Evolutionary conservation across 1,140 invertebrate species (phyloP), one percentile per base, ranked within the genome.

Genomic region (Drosophila serrata): DNA sequence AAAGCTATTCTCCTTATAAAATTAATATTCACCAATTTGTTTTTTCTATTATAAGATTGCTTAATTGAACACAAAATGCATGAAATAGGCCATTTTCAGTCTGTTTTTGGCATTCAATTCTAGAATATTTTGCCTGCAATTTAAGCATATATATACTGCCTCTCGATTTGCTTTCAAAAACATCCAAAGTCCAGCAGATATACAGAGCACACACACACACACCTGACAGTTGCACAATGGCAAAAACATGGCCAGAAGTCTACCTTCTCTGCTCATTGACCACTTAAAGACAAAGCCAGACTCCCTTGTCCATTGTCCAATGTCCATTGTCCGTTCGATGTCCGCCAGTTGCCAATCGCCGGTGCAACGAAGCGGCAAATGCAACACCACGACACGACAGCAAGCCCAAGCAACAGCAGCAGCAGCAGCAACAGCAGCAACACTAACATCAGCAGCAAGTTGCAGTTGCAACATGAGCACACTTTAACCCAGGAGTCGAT

Each of bases 371-470:
- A 79, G 82, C 82, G 79, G 82, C 61, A 86, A 86, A 86, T 86
- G 82, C 79, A 86, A 86, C 82, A 86, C 75, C 79, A 81, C 78
- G 82, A 86, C 82, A 81, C 82, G 79, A 82, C 82, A 85, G 78
- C 78, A 81, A 35, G 49, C 13, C 31, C 49, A 15, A 31, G 35
- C 55, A 62, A 27, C n/a, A 49, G 9, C 24, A 24, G 4, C 24
- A 24, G 24, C 24, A 24, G 24, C 24, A 24, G 24, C 37, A 56
- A 12, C 62, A 48, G 39, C 24, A 56, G 9, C 35, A 69, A 22
- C 56, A 70, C 17, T 24, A 48, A 35, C 35, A 61, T n/a, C 29
- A 60, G 46, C 37, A 45, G 51, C 59, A 51, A 68, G 55, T 68
- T 76, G 74, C 73, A 76, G 46, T 67, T 58, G 65, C 64, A 78